Base-by-base conservation (phyloP, 2,888 invertebrate genomes). In the Pristionchus arcanus region DNA sequence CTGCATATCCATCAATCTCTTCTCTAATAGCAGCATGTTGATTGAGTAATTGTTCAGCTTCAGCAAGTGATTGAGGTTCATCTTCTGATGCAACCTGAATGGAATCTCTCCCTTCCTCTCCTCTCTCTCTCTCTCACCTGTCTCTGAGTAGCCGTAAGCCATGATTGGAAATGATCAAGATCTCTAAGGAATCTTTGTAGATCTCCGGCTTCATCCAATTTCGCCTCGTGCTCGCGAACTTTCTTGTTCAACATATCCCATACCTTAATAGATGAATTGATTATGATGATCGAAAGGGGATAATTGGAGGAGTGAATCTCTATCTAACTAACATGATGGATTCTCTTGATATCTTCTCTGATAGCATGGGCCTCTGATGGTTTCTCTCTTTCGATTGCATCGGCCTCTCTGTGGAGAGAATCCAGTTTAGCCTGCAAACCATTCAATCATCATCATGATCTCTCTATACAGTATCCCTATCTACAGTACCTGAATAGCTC, bases 111-210 rank as follows among this genome's bases (percentile, higher is more conserved):
- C 4, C 68, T 68, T 13, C n/a, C n/a, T 31, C 15, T 49, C 13
- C 42, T 49, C 11, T 9, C 37, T 21, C 77, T 55, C 55, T 13
- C n/a, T 31, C 63, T 59, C 16, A 91, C 92, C 91, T 98, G 98
- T n/a, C 98, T 98, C 96, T 99, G 99, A 0, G 99, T 99, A 96
- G 98, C 98, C 90, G 98, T 98, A 93, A 99, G 97, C 99, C 99
- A 99, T 0, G 98, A 97, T 91, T 93, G 92, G 98, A 99, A 99
- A 96, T 99, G 99, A 96, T 99, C 99, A 94, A 99, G 97, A 95
- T 99, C 99, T 91, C 99, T 97, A 93, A 98, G 96, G 97, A 98
- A 98, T 55, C 99, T 97, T 96, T 99, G 99, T 93, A 99, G 96
- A 95, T 99, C 99, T 85, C 99, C 99, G 9, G 99, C 99, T 96